These are phyloP conservation scores for Eristalinus aeneus DNA, from an alignment of 2,888 invertebrate genomes.

Conservation along the genomic window DNA sequence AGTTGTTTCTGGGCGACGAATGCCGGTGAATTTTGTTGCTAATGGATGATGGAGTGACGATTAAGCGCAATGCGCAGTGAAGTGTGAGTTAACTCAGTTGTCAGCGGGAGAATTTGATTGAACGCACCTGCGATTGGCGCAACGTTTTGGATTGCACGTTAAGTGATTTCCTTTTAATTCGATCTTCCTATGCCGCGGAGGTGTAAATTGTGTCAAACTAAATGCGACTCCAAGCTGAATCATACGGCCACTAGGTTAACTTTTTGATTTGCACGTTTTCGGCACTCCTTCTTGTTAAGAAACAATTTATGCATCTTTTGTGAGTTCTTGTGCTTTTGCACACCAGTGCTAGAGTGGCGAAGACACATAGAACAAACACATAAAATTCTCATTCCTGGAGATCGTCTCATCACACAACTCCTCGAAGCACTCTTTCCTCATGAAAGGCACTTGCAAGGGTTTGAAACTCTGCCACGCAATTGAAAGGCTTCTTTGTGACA, in stretches of 20 bases:
- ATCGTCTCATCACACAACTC: neutral
- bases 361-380: neutral
- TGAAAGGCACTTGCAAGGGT: neutral
- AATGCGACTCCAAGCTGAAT: neutral
- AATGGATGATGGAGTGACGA: neutral
- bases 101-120: too few species aligned
- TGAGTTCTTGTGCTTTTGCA: too few species aligned
- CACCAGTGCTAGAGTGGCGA: neutral
- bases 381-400: neutral
- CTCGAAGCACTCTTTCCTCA: neutral
- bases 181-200: too few species aligned
- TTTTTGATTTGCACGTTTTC: too few species aligned
- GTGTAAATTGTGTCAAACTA: too few species aligned
- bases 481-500: neutral
- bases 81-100: neutral
- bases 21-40: neutral
- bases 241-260: too few species aligned
- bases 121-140: neutral
- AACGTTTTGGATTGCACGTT: too few species aligned
- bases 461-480: neutral
- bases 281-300: too few species aligned
- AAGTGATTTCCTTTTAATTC: too few species aligned
- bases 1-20: neutral
- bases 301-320: too few species aligned
- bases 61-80: neutral